Base-by-base conservation (phyloP, 2,888 invertebrate genomes). In the Clivina fossor region DNA sequence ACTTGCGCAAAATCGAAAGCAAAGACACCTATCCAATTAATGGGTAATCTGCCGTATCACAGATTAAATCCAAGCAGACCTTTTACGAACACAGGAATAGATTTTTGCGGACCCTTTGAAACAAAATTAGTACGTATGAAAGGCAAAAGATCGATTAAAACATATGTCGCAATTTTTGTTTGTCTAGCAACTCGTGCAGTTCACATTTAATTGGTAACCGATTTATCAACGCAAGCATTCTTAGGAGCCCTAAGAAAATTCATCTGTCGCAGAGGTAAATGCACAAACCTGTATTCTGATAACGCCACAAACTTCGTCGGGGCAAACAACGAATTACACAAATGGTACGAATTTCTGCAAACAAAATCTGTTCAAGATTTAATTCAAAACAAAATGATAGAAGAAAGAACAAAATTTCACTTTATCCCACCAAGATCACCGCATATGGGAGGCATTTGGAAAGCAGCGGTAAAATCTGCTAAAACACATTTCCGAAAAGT, bases 371-470 rank as follows among this genome's bases (percentile, higher is more conserved):
- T n/a, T n/a, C 40, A 40, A 18, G n/a, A 40, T 40, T 18, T 40
- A 9, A 20, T 40, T 3, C 22, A 40, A 18, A 22, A 13, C 2
- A 40, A 22, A 40, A 40, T 40, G 40, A 11, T 24, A 40, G 18
- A 40, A 3, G 40, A 40, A 4, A 13, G 40, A 7, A 55, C 61
- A 4, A 20, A 55, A 9, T 67, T 63, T 62, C 50, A 63, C 16
- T 68, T 65, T 43, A 64, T 60, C 24, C 62, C 64, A 4, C 60
- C 64, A 2, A 43, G 40, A 15, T 55, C 61, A 9, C 64, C 63
- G 1, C 61, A 66, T 47, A 63, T 63, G 33, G 65, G 65, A 8
- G 65, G 65, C 3, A 40, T 65, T 8, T 64, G 63, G 65, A 63
- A 66, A 43, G 60, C 64, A 1, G 62, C 60, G 3, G 62, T 66